These are phyloP conservation scores for Caenorhabditis wallacei DNA, from an alignment of 2,888 invertebrate species.

Conservation along the genomic window DNA sequence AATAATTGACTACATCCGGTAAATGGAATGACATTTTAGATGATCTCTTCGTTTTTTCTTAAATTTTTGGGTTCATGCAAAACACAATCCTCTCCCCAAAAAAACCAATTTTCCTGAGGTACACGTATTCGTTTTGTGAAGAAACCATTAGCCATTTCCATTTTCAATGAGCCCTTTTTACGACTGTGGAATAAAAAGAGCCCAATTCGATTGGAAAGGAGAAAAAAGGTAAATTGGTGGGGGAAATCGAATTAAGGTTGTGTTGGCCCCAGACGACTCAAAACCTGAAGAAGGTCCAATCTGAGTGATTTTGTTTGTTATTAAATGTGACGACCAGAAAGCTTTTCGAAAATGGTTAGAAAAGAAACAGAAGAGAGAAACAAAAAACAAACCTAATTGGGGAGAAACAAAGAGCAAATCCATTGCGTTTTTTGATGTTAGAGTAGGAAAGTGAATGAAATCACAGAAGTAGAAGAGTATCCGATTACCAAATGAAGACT, in stretches of 20 bases:
- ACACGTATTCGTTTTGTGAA: conserved; percentile 4
- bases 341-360: not conserved
- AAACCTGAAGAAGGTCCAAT: conserved; percentile 22
- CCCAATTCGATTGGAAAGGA: conserved; percentile 37
- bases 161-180: conserved; percentile 43
- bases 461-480: conserved; percentile 44
- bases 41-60: not conserved
- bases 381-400: conserved; percentile 27
- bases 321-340: conserved; percentile 40
- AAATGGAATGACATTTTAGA: no score
- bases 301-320: conserved; percentile 20
- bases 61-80: not conserved
- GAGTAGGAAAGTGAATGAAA: conserved; percentile 38
- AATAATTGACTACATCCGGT: not conserved
- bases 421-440: conserved; percentile 30
- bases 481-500: conserved; percentile 35
- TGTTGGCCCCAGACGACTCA: not conserved
- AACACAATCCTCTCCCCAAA: not conserved
- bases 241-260: conserved; percentile 42
- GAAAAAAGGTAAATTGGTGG: conserved; percentile 43
- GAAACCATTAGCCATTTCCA: conserved; percentile 42
- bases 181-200: conserved; percentile 32
- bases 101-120: conserved; percentile 31
- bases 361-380: not conserved
- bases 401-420: conserved; percentile 20